phyloP scores from a whole-genome alignment of 1,140 invertebrate genomes.

The Lepidotrigona ventralis region DNA sequence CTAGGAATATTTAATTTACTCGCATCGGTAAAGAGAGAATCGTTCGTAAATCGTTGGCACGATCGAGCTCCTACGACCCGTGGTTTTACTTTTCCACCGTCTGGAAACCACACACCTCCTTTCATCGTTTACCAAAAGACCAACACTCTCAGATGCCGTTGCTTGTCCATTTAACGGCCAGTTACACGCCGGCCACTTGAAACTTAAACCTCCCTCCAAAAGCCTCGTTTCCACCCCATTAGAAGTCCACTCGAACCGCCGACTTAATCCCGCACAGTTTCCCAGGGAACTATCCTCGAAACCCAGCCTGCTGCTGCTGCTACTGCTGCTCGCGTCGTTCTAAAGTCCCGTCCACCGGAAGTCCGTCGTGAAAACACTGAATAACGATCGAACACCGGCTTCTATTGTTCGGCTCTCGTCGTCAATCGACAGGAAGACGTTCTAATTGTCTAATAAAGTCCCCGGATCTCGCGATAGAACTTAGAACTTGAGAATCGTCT shows the following conservation, averaged over 20 bases:
- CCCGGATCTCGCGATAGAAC: not conserved
- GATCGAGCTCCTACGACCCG: not conserved
- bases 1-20: too few relatives aligned
- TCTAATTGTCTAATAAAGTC: constrained; percentile 13
- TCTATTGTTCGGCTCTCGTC: constrained; percentile 30
- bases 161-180: constrained; percentile 50
- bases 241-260: constrained; percentile 22
- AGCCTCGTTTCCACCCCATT: constrained; percentile 41
- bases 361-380: constrained; percentile 23
- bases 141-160: constrained; percentile 17
- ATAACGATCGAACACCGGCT: constrained; percentile 43
- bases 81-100: not conserved
- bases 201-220: constrained; percentile 44
- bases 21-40: not conserved
- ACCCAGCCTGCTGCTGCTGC: not conserved
- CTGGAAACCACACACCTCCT: too few relatives aligned
- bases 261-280: constrained; percentile 50
- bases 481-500: not conserved
- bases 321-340: not conserved
- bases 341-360: not conserved
- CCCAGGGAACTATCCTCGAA: constrained; percentile 8
- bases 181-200: constrained; percentile 49
- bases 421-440: not conserved
- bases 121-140: not conserved
- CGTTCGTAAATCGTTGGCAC: not conserved